Base-by-base conservation (phyloP, 2,113 vertebrate genomes). In the Tetrax tetrax region DNA sequence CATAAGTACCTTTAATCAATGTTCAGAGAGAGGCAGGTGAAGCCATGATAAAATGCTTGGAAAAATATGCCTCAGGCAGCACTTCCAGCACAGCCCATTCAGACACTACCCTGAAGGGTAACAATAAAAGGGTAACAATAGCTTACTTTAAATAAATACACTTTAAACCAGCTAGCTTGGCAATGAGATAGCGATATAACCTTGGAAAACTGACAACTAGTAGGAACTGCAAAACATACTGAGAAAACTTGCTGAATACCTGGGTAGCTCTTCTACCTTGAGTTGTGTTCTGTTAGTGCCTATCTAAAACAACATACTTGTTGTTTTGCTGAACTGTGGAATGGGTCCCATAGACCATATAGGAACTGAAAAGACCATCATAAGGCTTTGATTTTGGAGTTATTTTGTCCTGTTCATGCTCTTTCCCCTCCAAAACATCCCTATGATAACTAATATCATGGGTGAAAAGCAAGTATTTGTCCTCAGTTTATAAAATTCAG, bases 401-500 rank as follows among this genome's bases (percentile, higher is more conserved):
- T 47, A 28, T 43, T 71, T 54, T 47, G 9, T 51, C 22, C 13
- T 2, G 1, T 68, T 53, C 25, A 37, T 14, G n/a, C 6, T 12
- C n/a, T 50, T 74, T 59, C 47, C 20, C 14, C 38, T 72, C 25
- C 20, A 60, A 90, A 83, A 76, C 2, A 27, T 72, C 3, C 6
- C 11, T 35, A 29, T 15, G 23, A 33, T 57, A 53, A 77, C 28
- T 31, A 71, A 10, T 45, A 63, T 13, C 11, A 22, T 7, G 7
- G 53, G 8, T 81, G 37, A 93, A 83, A 92, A 80, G 11, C 18
- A 54, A 80, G 61, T 25, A 54, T 27, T 77, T 83, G 8, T n/a
- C 23, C 11, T 66, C 41, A 27, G 28, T 37, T 90, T 74, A 95
- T 90, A 78, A 77, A 92, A 95, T 92, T 83, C 76, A 75, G 51